Base-by-base conservation (phyloP, 1,140 invertebrate genomes). In the Drosophila gunungcola region DNA sequence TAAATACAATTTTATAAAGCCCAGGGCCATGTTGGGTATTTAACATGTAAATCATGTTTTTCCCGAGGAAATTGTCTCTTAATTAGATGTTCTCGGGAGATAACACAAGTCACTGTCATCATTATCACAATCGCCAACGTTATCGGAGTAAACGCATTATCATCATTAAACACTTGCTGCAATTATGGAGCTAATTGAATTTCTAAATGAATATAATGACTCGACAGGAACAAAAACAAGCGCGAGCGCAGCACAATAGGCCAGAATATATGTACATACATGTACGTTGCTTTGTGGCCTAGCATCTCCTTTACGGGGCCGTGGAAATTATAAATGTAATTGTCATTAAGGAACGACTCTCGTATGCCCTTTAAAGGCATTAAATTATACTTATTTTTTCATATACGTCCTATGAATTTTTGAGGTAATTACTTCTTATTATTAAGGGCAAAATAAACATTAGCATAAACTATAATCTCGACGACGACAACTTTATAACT, bases 181-280 rank as follows among this genome's bases (percentile, higher is more conserved):
- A 88, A 88, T 88, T 89, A 88, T 74, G 79, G 52, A 54, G 62
- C 73, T 88, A 88, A 88, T 88, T 88, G 84, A 88, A 88, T 88
- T 88, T 73, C 84, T 73, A 68, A 88, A 89, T 84, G 84, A 80
- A 77, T 70, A 80, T 83, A 89, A 88, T 89, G 80, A 89, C 84
- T 89, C 84, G 42, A 89, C 84, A 78, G 55, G 64, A 89, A 61
- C 80, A 73, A 54, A 46, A 7, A 13, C 46, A 48, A 48, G 10
- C 52, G 34, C 56, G 62, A 56, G n/a, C 38, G 46, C 39, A 63
- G 11, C 70, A 42, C 13, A 72, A 34, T 55, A 41, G 49, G 16
- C 34, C 51, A 64, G 46, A 32, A 80, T 58, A 80, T 21, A 21
- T 21, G 16, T 21, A 21, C 16, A 21, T 7, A 32, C 29, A 7